Evolutionary conservation across 2,113 vertebrate species (phyloP), one percentile per base, ranked within the genome.

Genomic region (Probosciger aterrimus): DNA sequence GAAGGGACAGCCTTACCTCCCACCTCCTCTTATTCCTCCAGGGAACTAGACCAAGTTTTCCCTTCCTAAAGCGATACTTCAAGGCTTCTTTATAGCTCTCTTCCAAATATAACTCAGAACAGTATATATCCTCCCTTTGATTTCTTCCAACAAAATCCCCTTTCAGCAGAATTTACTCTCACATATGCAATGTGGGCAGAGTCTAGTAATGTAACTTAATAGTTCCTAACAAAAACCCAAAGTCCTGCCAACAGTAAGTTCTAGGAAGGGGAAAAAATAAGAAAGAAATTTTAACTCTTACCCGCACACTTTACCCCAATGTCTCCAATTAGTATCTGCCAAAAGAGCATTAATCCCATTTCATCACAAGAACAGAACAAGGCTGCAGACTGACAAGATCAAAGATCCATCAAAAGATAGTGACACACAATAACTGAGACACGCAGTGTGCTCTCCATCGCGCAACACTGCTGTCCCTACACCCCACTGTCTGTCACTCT

Each of bases 111-210:
- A 87, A 75, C 69, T 86, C 41, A 18, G 31, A 90, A 30, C 22
- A 84, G 43, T 7, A 73, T n/a, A 87, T 15, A 88, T 31, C 53
- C 47, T 90, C 65, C 74, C 28, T 65, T 79, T 60, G 22, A 52
- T 41, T 91, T 83, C 85, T 88, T 81, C 69, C 68, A 95, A 65
- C 57, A 75, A 75, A 91, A 82, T 62, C 74, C 31, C 55, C 68
- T 74, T 90, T 79, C 90, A 80, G 85, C 37, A 92, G n/a, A 83
- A 83, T 84, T 88, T 70, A 78, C 64, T 90, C 71, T 90, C 68
- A 86, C 27, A 88, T 55, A 50, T 14, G 69, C 65, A 50, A 67
- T 13, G 64, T 68, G n/a, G 76, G 82, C 63, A 93, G 63, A 83
- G 64, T 60, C 64, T 67, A 83, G 46, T 67, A 80, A 75, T 2